Evolutionary conservation across 1,140 invertebrate species (phyloP).

Genomic region (Drosophila repleta): DNA sequence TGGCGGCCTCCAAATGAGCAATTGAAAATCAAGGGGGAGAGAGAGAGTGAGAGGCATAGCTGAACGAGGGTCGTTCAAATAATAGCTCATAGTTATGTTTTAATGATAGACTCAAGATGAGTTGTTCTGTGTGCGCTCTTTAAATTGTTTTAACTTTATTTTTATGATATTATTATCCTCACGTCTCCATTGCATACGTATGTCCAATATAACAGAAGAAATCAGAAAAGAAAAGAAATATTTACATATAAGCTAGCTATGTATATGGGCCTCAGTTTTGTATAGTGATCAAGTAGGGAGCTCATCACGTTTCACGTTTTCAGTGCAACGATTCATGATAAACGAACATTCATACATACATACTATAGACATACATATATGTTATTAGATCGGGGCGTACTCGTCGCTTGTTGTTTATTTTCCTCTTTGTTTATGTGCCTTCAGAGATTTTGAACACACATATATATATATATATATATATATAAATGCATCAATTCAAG

Average conservation of each 20-base stretch:
- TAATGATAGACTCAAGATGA: background rate
- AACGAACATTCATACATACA: background rate
- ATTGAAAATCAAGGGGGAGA: slow-evolving; percentile 31
- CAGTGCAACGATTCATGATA: slow-evolving; percentile 29
- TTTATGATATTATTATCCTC: slow-evolving; percentile 20
- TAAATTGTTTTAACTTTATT: slow-evolving; percentile 13
- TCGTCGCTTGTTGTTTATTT: slow-evolving; percentile 61
- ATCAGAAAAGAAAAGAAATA: background rate
- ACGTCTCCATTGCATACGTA: slow-evolving; percentile 7
- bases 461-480: slow-evolving; percentile 31
- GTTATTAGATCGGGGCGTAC: slow-evolving; percentile 48
- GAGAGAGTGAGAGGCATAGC: background rate
- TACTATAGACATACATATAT: slow-evolving; percentile 27
- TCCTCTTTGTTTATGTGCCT: slow-evolving; percentile 76
- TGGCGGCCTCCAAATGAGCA: slow-evolving; percentile 79
- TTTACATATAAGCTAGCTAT: slow-evolving; percentile 7
- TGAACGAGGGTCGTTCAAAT: slow-evolving; percentile 10
- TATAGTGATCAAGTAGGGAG: slow-evolving; percentile 35
- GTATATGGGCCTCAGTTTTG: slow-evolving; percentile 43
- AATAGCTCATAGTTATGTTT: slow-evolving; percentile 3
- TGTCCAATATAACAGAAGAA: slow-evolving; percentile 2
- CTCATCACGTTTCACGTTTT: slow-evolving; percentile 53
- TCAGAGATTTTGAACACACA: slow-evolving; percentile 39
- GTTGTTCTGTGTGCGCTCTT: background rate
- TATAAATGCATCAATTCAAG: background rate